phyloP scores from a whole-genome alignment of 2,888 invertebrate genomes.

The Rhingia campestris region DNA sequence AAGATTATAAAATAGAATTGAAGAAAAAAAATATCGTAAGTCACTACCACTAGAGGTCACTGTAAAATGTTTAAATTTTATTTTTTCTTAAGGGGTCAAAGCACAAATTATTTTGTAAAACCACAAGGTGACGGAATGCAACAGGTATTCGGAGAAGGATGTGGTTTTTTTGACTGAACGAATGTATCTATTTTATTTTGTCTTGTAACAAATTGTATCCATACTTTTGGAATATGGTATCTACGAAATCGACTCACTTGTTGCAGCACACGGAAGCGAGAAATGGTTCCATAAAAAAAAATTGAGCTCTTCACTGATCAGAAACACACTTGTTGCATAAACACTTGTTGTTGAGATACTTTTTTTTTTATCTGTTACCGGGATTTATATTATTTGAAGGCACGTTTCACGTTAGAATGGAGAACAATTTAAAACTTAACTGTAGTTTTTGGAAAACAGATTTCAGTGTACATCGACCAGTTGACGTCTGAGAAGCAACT shows the following conservation, averaged over 20 bases:
- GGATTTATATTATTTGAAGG: constrained; percentile 41
- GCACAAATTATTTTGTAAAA: not conserved
- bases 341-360: constrained; percentile 51
- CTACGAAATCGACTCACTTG: not conserved
- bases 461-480: constrained; percentile 35
- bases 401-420: constrained; percentile 49
- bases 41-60: constrained; percentile 54
- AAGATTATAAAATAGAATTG: constrained; percentile 13
- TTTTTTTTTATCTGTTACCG: constrained; percentile 17
- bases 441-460: constrained; percentile 8
- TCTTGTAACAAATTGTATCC: constrained; percentile 38
- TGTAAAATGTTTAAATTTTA: constrained; percentile 31
- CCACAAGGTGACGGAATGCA: constrained; percentile 15
- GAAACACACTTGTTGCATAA: constrained; percentile 59
- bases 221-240: constrained; percentile 14
- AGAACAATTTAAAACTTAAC: not conserved
- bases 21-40: constrained; percentile 11
- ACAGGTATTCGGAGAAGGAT: constrained; percentile 21
- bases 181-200: constrained; percentile 7
- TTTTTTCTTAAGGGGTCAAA: constrained; percentile 8
- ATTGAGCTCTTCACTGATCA: constrained; percentile 16
- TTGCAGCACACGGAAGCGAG: constrained; percentile 16
- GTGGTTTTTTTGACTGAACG: constrained; percentile 28
- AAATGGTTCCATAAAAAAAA: not conserved
- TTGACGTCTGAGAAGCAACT: constrained; percentile 45